Base-by-base conservation (phyloP, 2,113 vertebrate species). In the Phrynocephalus versicolor region DNA sequence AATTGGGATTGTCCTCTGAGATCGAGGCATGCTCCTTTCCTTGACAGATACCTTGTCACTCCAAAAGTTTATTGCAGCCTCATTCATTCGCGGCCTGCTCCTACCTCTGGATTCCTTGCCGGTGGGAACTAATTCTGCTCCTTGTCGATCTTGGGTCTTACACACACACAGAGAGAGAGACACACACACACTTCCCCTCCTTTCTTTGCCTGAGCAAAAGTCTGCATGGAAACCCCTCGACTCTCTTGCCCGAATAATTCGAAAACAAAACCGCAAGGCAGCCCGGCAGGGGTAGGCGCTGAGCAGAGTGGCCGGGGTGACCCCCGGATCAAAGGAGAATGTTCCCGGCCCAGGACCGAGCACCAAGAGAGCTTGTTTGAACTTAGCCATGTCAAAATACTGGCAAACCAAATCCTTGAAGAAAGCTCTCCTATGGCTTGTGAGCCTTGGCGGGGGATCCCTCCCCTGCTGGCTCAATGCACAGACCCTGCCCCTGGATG, bases 361-460 rank as follows among this genome's bases (percentile, higher is more conserved):
- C 35, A 60, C 62, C 86, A 76, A 88, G 64, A 4, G 82, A 82
- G 88, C 85, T 89, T 91, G 90, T 93, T 93, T 93, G 91, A 93
- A 91, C 89, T 93, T 87, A 88, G 88, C 83, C 70, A 92, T 90
- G 92, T 93, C 92, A 93, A 92, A 94, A 93, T 93, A 93, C 88
- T 62, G 19, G n/a, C 51, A 84, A 90, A 88, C 89, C 71, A 86
- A 90, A 89, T 73, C 88, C 2, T 0, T 74, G 87, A 93, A 71
- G 89, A 84, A 87, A 87, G 92, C 39, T 90, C 82, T 87, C 88
- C 84, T 70, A 70, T 86, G 65, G 89, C 85, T 90, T 7, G 0
- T 1, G 30, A 67, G 79, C 33, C 58, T 62, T 62, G 73, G 88
- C 67, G 80, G 79, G 70, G 84, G 79, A 85, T 90, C 85, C 79